Evolutionary conservation across 2,797 vertebrate genomes (phyloP), one percentile per base, ranked within the genome.

Genomic region (Kryptolebias ocellatus): DNA sequence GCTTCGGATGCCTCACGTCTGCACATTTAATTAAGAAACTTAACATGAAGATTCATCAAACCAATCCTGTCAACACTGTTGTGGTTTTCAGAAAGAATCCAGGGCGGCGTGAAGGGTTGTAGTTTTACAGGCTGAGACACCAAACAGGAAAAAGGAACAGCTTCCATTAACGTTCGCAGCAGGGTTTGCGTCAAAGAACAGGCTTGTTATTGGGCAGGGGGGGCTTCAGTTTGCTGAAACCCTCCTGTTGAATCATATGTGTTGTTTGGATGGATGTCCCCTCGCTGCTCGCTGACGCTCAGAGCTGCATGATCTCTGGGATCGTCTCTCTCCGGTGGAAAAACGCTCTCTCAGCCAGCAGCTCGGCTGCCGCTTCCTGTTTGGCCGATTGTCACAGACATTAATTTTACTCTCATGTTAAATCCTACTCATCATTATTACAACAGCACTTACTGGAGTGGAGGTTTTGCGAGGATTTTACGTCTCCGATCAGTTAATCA

Each of bases 341-440:
- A 84, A 89, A 78, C 67, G 79, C 68, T 55, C 62, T 46, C 62
- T 70, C 71, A 72, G 82, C 66, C 83, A 86, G 79, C 80, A 74
- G 69, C 45, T 17, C 72, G 70, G 69, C 76, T 72, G 80, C 79
- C 61, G 75, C 73, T 90, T 92, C 86, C 88, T 91, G 89, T 86
- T 83, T 80, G 28, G 60, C 34, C 47, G 70, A 83, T 72, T 80
- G 34, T 67, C 61, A 55, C 55, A 61, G 71, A 83, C 81, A 86
- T 81, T 66, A 51, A 72, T 69, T 4, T 42, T 5, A 67, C 70
- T 39, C 31, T 70, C 37, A 8, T 64, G 60, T 72, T 51, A 53
- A 80, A 76, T 78, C 52, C 57, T 24, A 6, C 28, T 69, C 27
- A 49, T 46, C 47, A 28, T 64, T 42, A 66, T 73, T 59, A 68